Conservation (phyloP, 2,888 invertebrate species). For the Micoletzkya japonica region DNA sequence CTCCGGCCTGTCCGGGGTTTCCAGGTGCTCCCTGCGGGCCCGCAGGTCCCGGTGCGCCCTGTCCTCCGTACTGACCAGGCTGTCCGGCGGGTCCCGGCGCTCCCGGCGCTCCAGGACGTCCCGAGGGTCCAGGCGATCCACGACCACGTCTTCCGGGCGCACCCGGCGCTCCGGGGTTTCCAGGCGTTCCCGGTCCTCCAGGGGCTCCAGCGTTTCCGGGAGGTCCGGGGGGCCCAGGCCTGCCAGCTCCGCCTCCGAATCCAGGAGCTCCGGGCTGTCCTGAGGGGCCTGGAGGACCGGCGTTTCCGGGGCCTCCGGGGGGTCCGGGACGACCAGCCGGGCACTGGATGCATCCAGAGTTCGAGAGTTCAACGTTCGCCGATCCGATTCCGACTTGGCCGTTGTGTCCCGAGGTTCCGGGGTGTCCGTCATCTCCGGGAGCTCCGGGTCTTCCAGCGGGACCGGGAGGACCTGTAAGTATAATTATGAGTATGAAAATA, state of each 20-base stretch:
- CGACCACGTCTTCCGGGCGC: slow-evolving; percentile 11
- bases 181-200: slow-evolving; percentile 36
- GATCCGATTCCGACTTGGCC: slow-evolving; percentile 10
- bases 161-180: slow-evolving; percentile 34
- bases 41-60: slow-evolving; percentile 30
- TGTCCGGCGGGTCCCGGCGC: slow-evolving; percentile 9
- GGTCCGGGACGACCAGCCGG: slow-evolving; percentile 23
- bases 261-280: slow-evolving; percentile 17
- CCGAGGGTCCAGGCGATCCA: slow-evolving; percentile 22
- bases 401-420: slow-evolving; percentile 18
- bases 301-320: slow-evolving; percentile 15
- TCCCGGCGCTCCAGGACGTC: slow-evolving; percentile 25
- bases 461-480: slow-evolving; percentile 14
- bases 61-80: slow-evolving; percentile 18
- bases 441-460: slow-evolving; percentile 26
- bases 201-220: slow-evolving; percentile 22
- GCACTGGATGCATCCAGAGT: slow-evolving; percentile 28
- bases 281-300: slow-evolving; percentile 12
- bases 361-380: background rate
- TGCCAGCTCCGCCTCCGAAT: background rate
- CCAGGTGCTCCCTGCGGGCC: slow-evolving; percentile 19
- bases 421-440: slow-evolving; percentile 24
- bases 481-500: background rate
- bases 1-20: slow-evolving; percentile 9
- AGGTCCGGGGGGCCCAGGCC: slow-evolving; percentile 25